Evolutionary conservation across 2,797 vertebrate genomes (phyloP), one percentile per base, ranked within the genome.

Genomic region (Oophaga sylvatica): DNA sequence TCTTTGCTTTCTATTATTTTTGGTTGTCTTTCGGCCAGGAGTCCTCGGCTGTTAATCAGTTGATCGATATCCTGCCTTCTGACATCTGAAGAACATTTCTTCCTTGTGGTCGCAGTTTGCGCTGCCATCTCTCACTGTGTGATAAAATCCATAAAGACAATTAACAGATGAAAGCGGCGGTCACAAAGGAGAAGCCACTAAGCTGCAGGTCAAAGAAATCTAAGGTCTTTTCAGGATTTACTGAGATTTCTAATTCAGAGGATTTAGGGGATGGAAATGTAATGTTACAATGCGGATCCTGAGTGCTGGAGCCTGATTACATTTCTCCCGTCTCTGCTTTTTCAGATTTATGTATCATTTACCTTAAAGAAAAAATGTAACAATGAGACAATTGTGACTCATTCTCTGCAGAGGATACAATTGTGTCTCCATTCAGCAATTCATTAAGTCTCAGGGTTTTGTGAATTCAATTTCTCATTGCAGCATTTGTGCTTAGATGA

Each of bases 81-180:
- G 45, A 53, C 56, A 35, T 29, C 45, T 22, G 29, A 45, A 26
- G 60, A 81, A 45, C 60, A 26, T 81, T 13, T n/a, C 11, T n/a
- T 48, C 60, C n/a, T 15, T 81, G 79, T 17, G 60, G 17, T 65
- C 19, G 16, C 19, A 16, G 12, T 13, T 12, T 35, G 22, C 59
- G 7, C 6, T 31, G 26, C 12, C 41, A 53, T 53, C 85, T 45
- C 20, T 15, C 31, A 7, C n/a, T 8, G 41, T 67, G 68, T 8
- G 16, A 65, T 20, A 62, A 81, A 81, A 81, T 75, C 79, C 41
- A 87, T 71, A 76, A 63, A 87, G 79, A 63, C 59, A 87, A 87
- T 87, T 87, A 81, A 48, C 79, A 87, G 86, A 87, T 81, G 41
- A 87, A 82, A 87, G 68, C 57, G 16, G 0, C n/a, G 3, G 76